These are phyloP conservation scores for Pitta sordida DNA, from an alignment of 2,113 vertebrate species.

Conservation along the genomic window DNA sequence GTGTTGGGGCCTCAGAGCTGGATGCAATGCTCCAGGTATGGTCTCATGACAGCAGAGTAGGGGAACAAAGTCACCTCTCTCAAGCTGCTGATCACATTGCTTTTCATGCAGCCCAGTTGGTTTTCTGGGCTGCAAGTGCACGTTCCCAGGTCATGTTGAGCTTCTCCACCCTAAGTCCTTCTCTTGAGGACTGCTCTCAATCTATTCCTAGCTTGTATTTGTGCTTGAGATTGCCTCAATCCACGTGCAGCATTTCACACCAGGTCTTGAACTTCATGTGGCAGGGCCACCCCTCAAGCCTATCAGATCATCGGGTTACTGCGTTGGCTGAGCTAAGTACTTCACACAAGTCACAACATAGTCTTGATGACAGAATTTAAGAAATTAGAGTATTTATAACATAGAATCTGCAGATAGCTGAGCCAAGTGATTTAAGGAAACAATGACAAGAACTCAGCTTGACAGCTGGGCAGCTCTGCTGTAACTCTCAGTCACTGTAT, in stretches of 20 bases:
- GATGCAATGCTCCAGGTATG: background rate
- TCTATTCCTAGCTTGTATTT: background rate
- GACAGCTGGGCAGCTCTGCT: too few relatives aligned
- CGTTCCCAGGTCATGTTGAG: background rate
- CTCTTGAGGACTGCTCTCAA: background rate
- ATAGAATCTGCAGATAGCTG: too few relatives aligned
- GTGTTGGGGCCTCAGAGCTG: background rate
- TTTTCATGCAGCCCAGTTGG: too few relatives aligned
- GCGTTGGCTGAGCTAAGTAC: fast-evolving
- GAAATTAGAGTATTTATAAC: too few relatives aligned
- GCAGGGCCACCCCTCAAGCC: background rate
- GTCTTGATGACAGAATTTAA: background rate
- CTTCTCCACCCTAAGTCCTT: background rate
- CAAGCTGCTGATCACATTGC: background rate
- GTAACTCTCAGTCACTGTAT: too few relatives aligned
- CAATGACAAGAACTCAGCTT: too few relatives aligned
- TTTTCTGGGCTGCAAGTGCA: too few relatives aligned
- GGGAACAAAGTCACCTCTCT: background rate
- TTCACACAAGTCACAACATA: fast-evolving
- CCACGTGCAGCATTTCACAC: background rate
- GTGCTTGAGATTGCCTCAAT: background rate
- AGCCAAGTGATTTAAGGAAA: too few relatives aligned
- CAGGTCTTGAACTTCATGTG: too few relatives aligned
- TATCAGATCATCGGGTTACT: background rate
- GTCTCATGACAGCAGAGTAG: background rate